Evolutionary conservation across 2,113 vertebrate species (phyloP).

Genomic region (Syngnathoides biaculeatus): DNA sequence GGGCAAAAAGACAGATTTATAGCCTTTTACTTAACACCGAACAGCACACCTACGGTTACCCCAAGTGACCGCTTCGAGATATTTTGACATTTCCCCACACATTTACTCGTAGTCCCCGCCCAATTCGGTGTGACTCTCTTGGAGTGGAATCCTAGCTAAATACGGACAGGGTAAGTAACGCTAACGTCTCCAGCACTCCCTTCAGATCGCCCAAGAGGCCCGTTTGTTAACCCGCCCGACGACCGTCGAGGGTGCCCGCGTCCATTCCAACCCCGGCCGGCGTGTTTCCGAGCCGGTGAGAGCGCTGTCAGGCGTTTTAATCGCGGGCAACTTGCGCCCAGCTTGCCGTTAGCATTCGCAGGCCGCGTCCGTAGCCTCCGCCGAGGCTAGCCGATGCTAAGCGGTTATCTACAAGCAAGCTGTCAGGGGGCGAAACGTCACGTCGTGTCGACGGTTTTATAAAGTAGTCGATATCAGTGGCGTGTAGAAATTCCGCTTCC

Average conservation of each 20-base stretch:
- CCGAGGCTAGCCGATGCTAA: slow-evolving; percentile 34
- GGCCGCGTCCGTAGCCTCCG: slow-evolving; percentile 47
- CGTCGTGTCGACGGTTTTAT: slow-evolving; percentile 11
- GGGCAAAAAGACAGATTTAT: slow-evolving; percentile 61
- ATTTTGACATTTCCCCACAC: slow-evolving; percentile 62
- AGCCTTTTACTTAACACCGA: slow-evolving; percentile 59
- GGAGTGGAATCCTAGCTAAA: slow-evolving; percentile 76
- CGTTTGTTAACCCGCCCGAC: slow-evolving; percentile 19
- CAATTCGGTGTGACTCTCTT: slow-evolving; percentile 73
- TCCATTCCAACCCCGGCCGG: neutral
- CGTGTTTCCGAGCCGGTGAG: slow-evolving; percentile 1
- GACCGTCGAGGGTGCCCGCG: neutral
- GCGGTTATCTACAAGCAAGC: slow-evolving; percentile 41
- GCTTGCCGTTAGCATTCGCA: slow-evolving; percentile 51
- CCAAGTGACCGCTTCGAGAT: slow-evolving; percentile 48
- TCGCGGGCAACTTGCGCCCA: slow-evolving; percentile 30
- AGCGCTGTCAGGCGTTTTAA: slow-evolving; percentile 35
- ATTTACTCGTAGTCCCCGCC: slow-evolving; percentile 69
- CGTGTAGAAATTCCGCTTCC: neutral
- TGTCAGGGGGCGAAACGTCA: slow-evolving; percentile 43
- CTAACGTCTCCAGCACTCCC: slow-evolving; percentile 38
- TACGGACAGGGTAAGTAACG: slow-evolving; percentile 75
- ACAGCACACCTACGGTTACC: slow-evolving; percentile 51
- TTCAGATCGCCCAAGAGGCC: slow-evolving; percentile 25
- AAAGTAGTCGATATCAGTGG: neutral